Conservation (phyloP, 2,888 invertebrate species). For the Therioaphis trifolii region DNA sequence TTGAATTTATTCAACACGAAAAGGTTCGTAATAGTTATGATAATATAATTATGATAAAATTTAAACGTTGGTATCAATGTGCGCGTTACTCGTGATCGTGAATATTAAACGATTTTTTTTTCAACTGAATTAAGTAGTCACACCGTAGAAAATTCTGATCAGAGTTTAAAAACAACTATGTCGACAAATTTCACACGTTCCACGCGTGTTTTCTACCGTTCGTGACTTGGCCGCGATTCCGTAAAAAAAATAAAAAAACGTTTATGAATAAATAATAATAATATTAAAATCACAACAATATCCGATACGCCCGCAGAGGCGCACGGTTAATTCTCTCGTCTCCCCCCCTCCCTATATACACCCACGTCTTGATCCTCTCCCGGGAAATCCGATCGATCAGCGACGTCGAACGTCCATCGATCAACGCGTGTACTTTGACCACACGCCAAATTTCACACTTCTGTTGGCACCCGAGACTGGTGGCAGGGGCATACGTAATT, state of each 20-base stretch:
- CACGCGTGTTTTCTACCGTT: not conserved
- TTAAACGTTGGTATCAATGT: too few relatives aligned
- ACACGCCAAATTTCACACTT: slow-evolving; percentile 53
- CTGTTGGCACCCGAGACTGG: slow-evolving; percentile 29
- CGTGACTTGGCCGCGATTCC: slow-evolving; percentile 41
- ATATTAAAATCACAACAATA: slow-evolving; percentile 3
- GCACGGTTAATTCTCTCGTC: too few relatives aligned
- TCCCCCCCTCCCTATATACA: not conserved
- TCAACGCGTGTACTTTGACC: slow-evolving; percentile 31
- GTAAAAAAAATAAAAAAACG: not conserved
- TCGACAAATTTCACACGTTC: slow-evolving; percentile 33
- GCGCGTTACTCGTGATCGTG: too few relatives aligned
- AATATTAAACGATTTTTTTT: too few relatives aligned
- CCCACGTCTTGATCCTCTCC: not conserved
- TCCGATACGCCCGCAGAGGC: too few relatives aligned
- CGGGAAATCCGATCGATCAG: slow-evolving; percentile 18
- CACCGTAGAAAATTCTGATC: too few relatives aligned
- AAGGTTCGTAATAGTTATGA: too few relatives aligned
- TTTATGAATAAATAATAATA: too few relatives aligned
- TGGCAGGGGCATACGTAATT: slow-evolving; percentile 46
- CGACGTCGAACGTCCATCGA: slow-evolving; percentile 40
- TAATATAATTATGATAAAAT: too few relatives aligned
- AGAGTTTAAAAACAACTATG: not conserved
- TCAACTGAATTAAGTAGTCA: too few relatives aligned
- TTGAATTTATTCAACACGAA: too few relatives aligned